Percentiles rank a stretch among this genome's conserved stretches.
These are phyloP conservation scores for Porites cylindrica DNA, from an alignment of 92 coral and sea anemone genomes.

Conservation along the genomic window DNA sequence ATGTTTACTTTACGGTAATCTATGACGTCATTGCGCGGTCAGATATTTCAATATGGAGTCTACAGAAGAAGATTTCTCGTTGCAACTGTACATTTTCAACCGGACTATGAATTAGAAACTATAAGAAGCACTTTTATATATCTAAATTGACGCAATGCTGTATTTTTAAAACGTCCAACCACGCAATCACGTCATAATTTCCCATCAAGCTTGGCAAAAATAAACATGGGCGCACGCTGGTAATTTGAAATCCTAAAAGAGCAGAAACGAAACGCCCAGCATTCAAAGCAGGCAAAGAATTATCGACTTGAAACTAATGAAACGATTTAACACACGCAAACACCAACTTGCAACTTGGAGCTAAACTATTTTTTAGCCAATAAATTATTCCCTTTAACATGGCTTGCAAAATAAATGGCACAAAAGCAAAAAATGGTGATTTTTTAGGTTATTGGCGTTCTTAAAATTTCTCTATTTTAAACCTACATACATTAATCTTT, in stretches of 20 bases:
- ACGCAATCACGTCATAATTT: neutral
- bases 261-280: slow-evolving; percentile 9
- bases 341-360: neutral
- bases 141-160: slow-evolving; percentile 5
- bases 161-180: slow-evolving; percentile 1
- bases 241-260: neutral
- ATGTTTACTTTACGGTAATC: slow-evolving; percentile 6
- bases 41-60: slow-evolving; percentile 5
- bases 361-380: slow-evolving; percentile 5
- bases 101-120: neutral
- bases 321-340: neutral
- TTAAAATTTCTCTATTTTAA: slow-evolving; percentile 1
- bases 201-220: slow-evolving; percentile 2
- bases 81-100: neutral
- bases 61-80: slow-evolving; percentile 3
- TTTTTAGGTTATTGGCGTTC: neutral
- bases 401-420: slow-evolving; percentile 3
- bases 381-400: slow-evolving; percentile 1
- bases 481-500: neutral
- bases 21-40: slow-evolving; percentile 11
- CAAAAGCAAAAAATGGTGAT: neutral
- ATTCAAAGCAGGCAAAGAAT: slow-evolving; percentile 11
- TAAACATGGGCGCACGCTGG: neutral
- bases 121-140: neutral
- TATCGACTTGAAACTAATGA: neutral